Base-by-base conservation (phyloP, 2,797 vertebrate genomes). In the Glossophaga mutica region DNA sequence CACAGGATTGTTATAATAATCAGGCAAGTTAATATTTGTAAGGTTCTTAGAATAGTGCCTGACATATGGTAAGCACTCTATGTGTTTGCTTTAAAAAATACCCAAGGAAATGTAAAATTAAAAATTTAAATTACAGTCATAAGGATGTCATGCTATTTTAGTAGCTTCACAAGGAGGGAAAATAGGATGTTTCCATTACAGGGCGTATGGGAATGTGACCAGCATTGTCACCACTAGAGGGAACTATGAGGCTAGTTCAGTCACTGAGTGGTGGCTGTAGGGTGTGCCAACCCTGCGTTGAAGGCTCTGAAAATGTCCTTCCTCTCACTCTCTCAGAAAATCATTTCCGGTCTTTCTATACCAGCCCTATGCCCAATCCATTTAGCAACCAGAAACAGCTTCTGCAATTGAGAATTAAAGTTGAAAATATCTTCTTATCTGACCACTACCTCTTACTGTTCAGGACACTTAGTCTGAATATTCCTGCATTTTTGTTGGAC, bases 21-120 rank as follows among this genome's bases (percentile, higher is more conserved):
- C 68, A 74, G 94, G 52, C 32, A 82, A 87, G 73, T 95, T 81
- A 95, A 24, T 93, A 89, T 74, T 79, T 82, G 77, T 88, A 39
- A 94, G 55, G 11, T 57, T 91, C 70, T 97, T 79, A 88, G 82
- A 93, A 94, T 70, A 87, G 71, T 65, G 2, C 37, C 37, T 93
- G 32, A 48, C 84, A 91, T 46, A 11, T 73, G 42, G 68, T 71
- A 87, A 91, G 82, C 22, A 0, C 11, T 44, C 9, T 86, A 3
- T 78, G 18, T 57, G 26, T 87, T 77, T 77, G 42, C 46, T 74
- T 86, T 92, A 59, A 55, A 89, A 90, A 90, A 76, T 62, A 52
- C 3, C 39, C 74, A 91, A 67, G 50, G 62, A 84, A 84, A 77
- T 85, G 91, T 83, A 74, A 94, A 94, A 74, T 92, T 57, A 88